These are phyloP conservation scores for Antennarius maculatus DNA, from an alignment of 2,797 vertebrate genomes.

Conservation along the genomic window DNA sequence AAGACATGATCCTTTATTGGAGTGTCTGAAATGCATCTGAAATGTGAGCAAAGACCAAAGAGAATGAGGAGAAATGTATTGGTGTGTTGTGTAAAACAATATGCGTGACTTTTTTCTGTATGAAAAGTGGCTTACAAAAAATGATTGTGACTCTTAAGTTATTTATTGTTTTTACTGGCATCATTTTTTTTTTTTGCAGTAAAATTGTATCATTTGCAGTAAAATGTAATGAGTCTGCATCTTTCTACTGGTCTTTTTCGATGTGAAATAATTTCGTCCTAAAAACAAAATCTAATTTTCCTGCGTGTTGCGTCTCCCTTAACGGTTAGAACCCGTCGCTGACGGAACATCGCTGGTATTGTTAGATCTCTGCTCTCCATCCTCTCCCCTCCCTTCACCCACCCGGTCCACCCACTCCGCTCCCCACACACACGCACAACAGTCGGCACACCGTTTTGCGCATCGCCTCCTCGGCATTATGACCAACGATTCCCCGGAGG, in stretches of 20 bases:
- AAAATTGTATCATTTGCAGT: too few species aligned
- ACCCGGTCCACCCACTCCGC: slow-evolving; percentile 23
- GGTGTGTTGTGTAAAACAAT: too few species aligned
- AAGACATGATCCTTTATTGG: not conserved
- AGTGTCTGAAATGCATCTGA: too few species aligned
- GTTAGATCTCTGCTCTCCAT: slow-evolving; percentile 45
- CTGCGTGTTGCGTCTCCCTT: slow-evolving; percentile 51
- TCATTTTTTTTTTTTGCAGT: too few species aligned
- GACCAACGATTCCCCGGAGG: slow-evolving; percentile 80
- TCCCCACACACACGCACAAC: slow-evolving; percentile 34
- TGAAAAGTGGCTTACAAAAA: too few species aligned
- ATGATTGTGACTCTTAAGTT: too few species aligned
- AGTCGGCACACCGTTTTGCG: slow-evolving; percentile 34
- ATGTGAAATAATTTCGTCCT: too few species aligned
- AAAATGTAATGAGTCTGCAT: too few species aligned
- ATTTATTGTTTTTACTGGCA: not conserved
- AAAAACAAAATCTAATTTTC: not conserved
- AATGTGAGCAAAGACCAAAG: not conserved
- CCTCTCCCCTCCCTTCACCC: slow-evolving; percentile 29
- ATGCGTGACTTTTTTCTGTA: too few species aligned
- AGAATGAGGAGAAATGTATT: too few species aligned
- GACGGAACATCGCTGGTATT: slow-evolving; percentile 42
- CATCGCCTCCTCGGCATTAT: slow-evolving; percentile 73
- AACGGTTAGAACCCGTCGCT: slow-evolving; percentile 57
- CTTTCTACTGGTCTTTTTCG: too few species aligned